Conservation (phyloP, 2,888 invertebrate genomes). For the Graphium colonna region DNA sequence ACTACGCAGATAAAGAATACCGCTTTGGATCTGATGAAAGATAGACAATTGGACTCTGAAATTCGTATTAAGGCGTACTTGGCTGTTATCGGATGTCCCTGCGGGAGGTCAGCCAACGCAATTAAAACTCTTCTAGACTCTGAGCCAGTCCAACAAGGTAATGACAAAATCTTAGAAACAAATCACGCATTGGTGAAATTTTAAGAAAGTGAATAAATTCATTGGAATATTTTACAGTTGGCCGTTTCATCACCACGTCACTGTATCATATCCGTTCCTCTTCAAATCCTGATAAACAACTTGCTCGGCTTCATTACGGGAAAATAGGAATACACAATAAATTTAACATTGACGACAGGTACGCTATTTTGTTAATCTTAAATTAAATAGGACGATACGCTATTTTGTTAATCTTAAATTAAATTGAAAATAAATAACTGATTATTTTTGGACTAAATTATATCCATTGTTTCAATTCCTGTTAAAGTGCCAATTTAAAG, state of each 20-base stretch:
- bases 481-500: no score
- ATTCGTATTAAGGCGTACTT: constrained; percentile 93
- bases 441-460: no score
- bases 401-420: no score
- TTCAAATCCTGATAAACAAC: constrained; percentile 86
- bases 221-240: constrained; percentile 73
- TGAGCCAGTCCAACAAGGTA: constrained; percentile 88
- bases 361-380: no score
- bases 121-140: constrained; percentile 85
- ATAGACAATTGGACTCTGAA: constrained; percentile 90
- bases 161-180: no score
- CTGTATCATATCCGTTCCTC: constrained; percentile 88
- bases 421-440: no score
- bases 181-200: no score
- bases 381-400: no score
- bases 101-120: constrained; percentile 83
- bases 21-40: constrained; percentile 83
- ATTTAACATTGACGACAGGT: constrained; percentile 84
- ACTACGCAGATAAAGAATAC: constrained; percentile 61
- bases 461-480: no score
- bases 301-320: constrained; percentile 72
- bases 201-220: no score
- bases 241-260: constrained; percentile 91
- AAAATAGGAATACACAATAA: constrained; percentile 76
- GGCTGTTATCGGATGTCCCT: constrained; percentile 87